Evolutionary conservation across 1,140 invertebrate species (phyloP).

Genomic region (Chymomyza costata): DNA sequence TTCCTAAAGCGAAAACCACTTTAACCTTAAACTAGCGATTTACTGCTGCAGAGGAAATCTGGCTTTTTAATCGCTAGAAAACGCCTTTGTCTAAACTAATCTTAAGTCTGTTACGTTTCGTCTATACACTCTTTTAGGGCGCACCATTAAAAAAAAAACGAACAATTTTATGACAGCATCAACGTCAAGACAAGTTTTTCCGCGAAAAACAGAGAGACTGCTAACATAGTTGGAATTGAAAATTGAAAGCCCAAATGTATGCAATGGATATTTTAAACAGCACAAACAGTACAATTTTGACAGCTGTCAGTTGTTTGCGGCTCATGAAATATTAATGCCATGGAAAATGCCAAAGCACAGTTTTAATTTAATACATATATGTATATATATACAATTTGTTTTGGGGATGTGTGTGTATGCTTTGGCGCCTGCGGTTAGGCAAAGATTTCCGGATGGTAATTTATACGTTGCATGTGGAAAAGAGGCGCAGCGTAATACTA

Average conservation of each 20-base stretch:
- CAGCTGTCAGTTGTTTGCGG: conserved; percentile 64
- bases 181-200: conserved; percentile 23
- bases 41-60: too few species aligned
- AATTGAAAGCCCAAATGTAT: conserved; percentile 44
- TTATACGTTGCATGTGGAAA: conserved; percentile 33
- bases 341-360: conserved; percentile 39
- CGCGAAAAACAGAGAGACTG: conserved; percentile 5
- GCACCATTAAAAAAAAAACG: conserved; percentile 1
- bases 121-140: too few species aligned
- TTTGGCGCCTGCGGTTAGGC: not conserved
- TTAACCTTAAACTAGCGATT: too few species aligned
- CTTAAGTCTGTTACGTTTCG: too few species aligned
- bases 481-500: conserved; percentile 32
- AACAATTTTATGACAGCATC: conserved; percentile 45
- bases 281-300: conserved; percentile 48
- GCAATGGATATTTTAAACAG: conserved; percentile 41
- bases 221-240: conserved; percentile 35
- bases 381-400: conserved; percentile 5
- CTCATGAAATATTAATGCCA: conserved; percentile 69
- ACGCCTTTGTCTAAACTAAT: too few species aligned
- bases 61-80: too few species aligned
- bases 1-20: too few species aligned
- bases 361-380: conserved; percentile 44
- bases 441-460: conserved; percentile 25
- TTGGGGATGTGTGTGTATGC: too few species aligned